Evolutionary conservation across 2,797 vertebrate genomes (phyloP).

Genomic region (Arremon brunneinucha): DNA sequence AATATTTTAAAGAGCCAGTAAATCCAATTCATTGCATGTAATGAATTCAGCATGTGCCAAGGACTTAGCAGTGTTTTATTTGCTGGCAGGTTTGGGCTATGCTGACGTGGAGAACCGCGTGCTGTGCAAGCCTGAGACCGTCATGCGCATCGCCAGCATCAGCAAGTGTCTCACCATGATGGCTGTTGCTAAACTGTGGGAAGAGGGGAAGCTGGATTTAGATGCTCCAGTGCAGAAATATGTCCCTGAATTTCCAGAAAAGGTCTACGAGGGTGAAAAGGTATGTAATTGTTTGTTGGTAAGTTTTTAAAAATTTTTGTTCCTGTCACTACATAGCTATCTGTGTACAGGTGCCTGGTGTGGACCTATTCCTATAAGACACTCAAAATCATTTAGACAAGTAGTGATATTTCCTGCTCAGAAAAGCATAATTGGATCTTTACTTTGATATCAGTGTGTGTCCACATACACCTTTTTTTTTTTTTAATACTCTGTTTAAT

Average conservation of each 20-base stretch:
- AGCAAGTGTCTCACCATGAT: conserved; percentile 93
- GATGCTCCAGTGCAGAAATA: conserved; percentile 93
- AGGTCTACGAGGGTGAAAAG: conserved; percentile 88
- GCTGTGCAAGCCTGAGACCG: conserved; percentile 83
- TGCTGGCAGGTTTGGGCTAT: conserved; percentile 85
- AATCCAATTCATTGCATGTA: neutral
- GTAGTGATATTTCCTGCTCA: neutral
- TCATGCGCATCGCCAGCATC: conserved; percentile 96
- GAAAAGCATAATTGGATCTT: neutral
- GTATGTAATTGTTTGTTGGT: conserved; percentile 67
- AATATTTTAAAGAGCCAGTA: neutral
- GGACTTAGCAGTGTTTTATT: neutral
- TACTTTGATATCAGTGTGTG: neutral
- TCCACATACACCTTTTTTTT: neutral
- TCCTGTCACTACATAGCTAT: neutral
- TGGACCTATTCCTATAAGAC: neutral
- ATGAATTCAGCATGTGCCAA: neutral
- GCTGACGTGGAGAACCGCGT: conserved; percentile 95
- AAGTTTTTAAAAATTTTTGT: neutral
- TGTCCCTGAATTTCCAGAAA: conserved; percentile 93
- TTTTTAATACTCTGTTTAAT: neutral
- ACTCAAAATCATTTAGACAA: neutral
- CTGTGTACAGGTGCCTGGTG: neutral
- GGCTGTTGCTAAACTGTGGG: conserved; percentile 89
- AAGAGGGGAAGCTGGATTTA: conserved; percentile 89